These are phyloP conservation scores for Odontomachus brunneus DNA, from an alignment of 1,140 invertebrate genomes.

Conservation along the genomic window DNA sequence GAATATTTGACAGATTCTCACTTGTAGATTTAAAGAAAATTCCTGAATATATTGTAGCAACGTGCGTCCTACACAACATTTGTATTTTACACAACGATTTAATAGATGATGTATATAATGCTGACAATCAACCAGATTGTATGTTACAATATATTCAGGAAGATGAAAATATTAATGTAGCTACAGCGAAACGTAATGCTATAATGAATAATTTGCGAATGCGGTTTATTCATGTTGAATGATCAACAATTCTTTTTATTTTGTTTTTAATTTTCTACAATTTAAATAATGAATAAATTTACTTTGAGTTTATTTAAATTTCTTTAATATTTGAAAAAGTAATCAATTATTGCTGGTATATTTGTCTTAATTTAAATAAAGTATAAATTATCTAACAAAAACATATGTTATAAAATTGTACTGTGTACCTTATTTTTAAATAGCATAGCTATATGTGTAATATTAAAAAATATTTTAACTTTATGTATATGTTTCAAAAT, in stretches of 20 bases:
- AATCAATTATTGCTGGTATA: too few species aligned
- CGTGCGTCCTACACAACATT: neutral
- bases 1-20: slow-evolving; percentile 11
- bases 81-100: slow-evolving; percentile 18
- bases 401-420: too few species aligned
- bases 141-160: neutral
- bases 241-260: neutral
- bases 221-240: neutral
- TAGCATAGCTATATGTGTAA: too few species aligned
- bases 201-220: slow-evolving; percentile 24
- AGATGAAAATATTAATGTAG: slow-evolving; percentile 13
- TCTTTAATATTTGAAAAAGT: too few species aligned
- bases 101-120: neutral
- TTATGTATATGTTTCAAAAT: too few species aligned
- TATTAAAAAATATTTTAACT: too few species aligned
- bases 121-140: neutral
- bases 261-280: too few species aligned
- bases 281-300: too few species aligned
- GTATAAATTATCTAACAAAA: too few species aligned
- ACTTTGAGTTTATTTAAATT: too few species aligned
- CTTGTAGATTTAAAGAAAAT: neutral
- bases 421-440: too few species aligned
- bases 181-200: slow-evolving; percentile 3
- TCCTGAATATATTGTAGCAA: slow-evolving; percentile 21
- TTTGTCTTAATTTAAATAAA: too few species aligned